Conservation (phyloP, 2,888 invertebrate species). For the Neoitamus cyanurus region DNA sequence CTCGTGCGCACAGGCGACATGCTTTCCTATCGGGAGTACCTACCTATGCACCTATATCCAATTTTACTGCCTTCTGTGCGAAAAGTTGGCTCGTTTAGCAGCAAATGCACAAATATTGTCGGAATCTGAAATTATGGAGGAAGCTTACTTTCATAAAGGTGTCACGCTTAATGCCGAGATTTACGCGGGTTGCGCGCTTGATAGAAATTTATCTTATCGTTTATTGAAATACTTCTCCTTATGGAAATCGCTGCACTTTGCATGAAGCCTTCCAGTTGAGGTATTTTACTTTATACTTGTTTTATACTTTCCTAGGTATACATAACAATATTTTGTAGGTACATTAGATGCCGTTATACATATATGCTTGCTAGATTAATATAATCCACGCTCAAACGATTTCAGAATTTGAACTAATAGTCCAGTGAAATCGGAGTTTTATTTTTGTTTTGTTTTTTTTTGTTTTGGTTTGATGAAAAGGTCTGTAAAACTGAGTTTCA, state of each 20-base stretch:
- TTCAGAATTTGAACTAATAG: too few relatives aligned
- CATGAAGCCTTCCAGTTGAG: background rate
- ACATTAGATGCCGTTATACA: background rate
- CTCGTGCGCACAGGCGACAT: constrained; percentile 12
- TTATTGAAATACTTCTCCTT: background rate
- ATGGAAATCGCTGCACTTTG: background rate
- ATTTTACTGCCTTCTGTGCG: background rate
- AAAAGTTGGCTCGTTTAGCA: background rate
- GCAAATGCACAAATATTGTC: background rate
- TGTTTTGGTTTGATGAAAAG: too few relatives aligned
- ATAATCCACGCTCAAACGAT: background rate
- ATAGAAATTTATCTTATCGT: background rate
- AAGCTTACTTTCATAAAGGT: constrained; percentile 1
- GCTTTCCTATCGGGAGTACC: constrained; percentile 1
- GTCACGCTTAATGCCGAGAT: background rate
- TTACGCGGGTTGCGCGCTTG: background rate
- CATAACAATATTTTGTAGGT: background rate
- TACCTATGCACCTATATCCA: background rate
- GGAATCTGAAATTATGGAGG: constrained; percentile 5
- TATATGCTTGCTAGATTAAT: background rate
- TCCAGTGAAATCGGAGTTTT: too few relatives aligned
- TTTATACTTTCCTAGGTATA: background rate
- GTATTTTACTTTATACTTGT: background rate
- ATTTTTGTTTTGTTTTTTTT: too few relatives aligned
- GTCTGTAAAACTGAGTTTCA: too few relatives aligned